Base-by-base conservation (phyloP, 1,140 invertebrate genomes). In the Drosophila watanabei region DNA sequence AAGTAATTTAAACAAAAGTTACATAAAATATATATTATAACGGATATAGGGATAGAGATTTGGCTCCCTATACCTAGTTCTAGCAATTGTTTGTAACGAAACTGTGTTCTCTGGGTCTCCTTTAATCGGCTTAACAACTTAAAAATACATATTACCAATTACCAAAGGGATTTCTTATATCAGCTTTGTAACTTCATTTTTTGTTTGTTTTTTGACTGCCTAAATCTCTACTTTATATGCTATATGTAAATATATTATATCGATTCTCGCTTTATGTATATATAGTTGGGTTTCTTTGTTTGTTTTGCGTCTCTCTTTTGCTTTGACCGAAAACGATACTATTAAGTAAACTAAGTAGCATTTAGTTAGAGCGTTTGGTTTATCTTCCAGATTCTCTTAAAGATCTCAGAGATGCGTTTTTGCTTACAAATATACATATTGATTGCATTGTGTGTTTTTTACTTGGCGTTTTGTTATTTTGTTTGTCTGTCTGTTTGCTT, bases 241-340 rank as follows among this genome's bases (percentile, higher is more conserved):
- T 79, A 64, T 10, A 11, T 73, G 51, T 78, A 49, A 57, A 52
- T 56, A 57, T 58, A 63, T 64, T 41, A 75, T 77, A 60, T 79
- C 51, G 52, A 56, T 37, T 37, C 20, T 37, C 43, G 46, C 49
- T 77, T 64, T 71, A 71, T 69, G 52, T 75, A 58, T 72, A 59
- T 76, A 60, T 71, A 58, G 35, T 81, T 24, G 80, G 59, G 60
- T 46, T 60, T 71, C 16, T 72, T 72, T 79, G 75, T 75, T 60
- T 71, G 58, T 57, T 75, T 77, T 76, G 65, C 76, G 73, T 62
- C 30, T 48, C 13, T 37, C 13, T 14, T 79, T 76, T 79, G 68
- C 60, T 70, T 43, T 54, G 79, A 82, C 75, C 64, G 66, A 83
- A 83, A 84, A 83, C 75, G 51, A 76, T 75, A 71, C 78, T 62